These are phyloP conservation scores for Apodemus agrarius DNA, from an alignment of 2,797 vertebrate species.

Conservation along the genomic window DNA sequence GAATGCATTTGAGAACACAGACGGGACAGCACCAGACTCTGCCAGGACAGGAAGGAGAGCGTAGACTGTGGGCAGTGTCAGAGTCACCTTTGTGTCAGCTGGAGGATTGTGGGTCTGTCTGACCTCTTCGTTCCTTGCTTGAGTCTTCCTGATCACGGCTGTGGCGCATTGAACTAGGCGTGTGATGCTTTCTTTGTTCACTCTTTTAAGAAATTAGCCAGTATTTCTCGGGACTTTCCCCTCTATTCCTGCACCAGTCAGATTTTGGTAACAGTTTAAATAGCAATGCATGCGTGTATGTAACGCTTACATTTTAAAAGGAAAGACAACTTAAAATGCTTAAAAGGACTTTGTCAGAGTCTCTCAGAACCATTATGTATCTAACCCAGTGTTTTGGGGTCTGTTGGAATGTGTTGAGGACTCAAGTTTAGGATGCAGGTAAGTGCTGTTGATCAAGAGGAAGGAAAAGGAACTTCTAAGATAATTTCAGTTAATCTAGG, in stretches of 20 bases:
- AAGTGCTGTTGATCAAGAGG: background rate
- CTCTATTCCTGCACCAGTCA: background rate
- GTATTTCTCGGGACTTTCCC: background rate
- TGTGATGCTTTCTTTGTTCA: background rate
- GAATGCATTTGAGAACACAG: background rate
- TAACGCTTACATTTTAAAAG: background rate
- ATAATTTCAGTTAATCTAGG: background rate
- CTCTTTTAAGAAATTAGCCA: background rate
- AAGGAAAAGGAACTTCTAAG: background rate
- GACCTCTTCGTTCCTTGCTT: background rate
- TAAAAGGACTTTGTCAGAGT: background rate
- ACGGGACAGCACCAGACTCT: background rate
- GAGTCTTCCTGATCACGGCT: background rate
- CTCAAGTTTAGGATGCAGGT: background rate
- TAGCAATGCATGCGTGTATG: background rate
- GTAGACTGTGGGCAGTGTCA: background rate
- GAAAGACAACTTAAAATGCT: background rate
- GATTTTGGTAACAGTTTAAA: slow-evolving; percentile 22
- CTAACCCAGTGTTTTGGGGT: background rate
- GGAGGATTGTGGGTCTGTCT: background rate
- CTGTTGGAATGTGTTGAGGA: background rate
- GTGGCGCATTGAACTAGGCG: background rate
- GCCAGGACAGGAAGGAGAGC: background rate
- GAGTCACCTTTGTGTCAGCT: background rate
- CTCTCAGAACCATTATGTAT: background rate